Percentiles rank a stretch among this genome's conserved stretches.
These are phyloP conservation scores for Ophioninae sp. DNA, from an alignment of 2,888 invertebrate genomes.

Conservation along the genomic window DNA sequence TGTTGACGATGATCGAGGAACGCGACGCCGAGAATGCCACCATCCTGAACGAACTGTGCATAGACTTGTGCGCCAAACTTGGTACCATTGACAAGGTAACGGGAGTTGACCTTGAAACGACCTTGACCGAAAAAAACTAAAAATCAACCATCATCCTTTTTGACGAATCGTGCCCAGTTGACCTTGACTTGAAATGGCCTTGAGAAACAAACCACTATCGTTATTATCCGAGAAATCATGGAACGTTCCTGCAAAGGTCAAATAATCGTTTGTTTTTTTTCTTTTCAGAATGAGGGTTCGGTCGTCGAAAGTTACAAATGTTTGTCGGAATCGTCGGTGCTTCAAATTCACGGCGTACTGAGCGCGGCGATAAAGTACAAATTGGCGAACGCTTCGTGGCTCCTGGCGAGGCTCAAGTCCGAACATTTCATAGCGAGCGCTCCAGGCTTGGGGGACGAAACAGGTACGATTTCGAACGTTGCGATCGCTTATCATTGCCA, in stretches of 20 bases:
- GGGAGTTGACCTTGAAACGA: no score
- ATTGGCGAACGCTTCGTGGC: slow-evolving; percentile 73
- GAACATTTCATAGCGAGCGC: slow-evolving; percentile 69
- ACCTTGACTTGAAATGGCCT: no score
- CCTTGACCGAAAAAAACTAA: no score
- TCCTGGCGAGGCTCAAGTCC: slow-evolving; percentile 74
- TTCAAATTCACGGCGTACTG: slow-evolving; percentile 77
- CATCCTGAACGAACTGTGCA: slow-evolving; percentile 79
- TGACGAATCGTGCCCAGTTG: no score
- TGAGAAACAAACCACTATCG: no score
- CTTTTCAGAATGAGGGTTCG: slow-evolving; percentile 64
- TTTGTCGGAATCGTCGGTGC: slow-evolving; percentile 77
- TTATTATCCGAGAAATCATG: no score
- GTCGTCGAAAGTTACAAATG: slow-evolving; percentile 73
- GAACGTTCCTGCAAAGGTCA: no score
- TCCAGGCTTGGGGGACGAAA: slow-evolving; percentile 69
- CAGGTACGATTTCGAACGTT: slow-evolving; percentile 58
- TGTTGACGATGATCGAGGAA: slow-evolving; percentile 74
- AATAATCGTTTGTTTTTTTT: no score
- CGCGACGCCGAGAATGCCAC: slow-evolving; percentile 69
- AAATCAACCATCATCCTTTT: no score
- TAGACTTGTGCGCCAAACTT: slow-evolving; percentile 79
- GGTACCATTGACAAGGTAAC: slow-evolving; percentile 79
- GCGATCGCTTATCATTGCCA: neutral
- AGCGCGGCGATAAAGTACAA: slow-evolving; percentile 79